Conservation (phyloP, 1,140 invertebrate genomes). For the Homalodisca vitripennis region DNA sequence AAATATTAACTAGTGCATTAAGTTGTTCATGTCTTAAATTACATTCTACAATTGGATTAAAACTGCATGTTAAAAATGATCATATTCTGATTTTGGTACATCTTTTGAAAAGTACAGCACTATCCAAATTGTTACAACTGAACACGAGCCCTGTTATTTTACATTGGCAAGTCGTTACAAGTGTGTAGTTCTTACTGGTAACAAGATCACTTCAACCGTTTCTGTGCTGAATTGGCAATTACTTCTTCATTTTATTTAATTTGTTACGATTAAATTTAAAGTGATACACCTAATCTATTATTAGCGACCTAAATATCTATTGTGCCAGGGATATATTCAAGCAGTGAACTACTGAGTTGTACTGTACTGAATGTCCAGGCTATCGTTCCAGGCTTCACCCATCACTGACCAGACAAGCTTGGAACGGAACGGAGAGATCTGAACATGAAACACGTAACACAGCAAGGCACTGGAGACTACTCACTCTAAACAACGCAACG, state of each 20-base stretch:
- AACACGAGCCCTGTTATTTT: not conserved
- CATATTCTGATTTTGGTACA: no score
- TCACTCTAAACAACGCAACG: conserved; percentile 13
- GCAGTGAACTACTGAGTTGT: not conserved
- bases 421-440: not conserved
- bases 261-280: not conserved
- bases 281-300: not conserved
- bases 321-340: not conserved
- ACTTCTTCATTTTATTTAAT: not conserved
- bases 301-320: not conserved
- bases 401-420: not conserved
- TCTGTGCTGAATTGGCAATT: no score
- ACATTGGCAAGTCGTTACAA: not conserved
- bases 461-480: conserved; percentile 7
- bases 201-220: no score
- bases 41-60: no score
- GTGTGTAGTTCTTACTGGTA: not conserved
- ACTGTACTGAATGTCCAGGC: no score
- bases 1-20: no score
- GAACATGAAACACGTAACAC: conserved; percentile 14
- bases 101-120: no score
- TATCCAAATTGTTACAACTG: no score
- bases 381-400: no score
- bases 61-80: no score
- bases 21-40: no score